Base-by-base conservation (phyloP, 2,888 invertebrate genomes). In the Drosophila borborema region DNA sequence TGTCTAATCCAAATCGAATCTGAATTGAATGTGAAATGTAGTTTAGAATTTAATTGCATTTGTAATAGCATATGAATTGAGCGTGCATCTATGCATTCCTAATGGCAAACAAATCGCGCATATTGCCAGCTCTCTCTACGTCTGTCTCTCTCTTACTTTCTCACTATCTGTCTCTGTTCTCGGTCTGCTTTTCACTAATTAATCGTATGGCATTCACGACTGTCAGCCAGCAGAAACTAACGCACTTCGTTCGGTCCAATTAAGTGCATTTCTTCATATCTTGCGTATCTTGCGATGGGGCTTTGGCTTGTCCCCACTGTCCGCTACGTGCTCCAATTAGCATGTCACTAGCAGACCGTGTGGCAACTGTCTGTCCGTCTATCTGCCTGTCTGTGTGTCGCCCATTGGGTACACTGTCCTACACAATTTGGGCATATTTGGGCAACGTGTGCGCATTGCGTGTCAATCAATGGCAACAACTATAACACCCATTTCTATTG, bases 281-380 rank as follows among this genome's bases (percentile, higher is more conserved):
- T 70, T 34, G 46, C 20, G 46, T 48, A 64, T 58, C 64, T 56
- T 60, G 20, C 48, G 36, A 14, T 7, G 34, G 34, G 23, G 51
- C 43, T 43, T 23, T 40, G 56, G 20, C 9, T 49, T 54, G 61
- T 56, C 36, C 46, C 23, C 60, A 18, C 38, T 40, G 38, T 64
- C 45, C 67, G 55, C 64, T 82, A 85, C 85, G 85, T 86, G 85
- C 86, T 76, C 75, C 85, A 86, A 86, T 86, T 88, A 88, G 86
- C 85, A 80, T 72, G 68, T 68, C 69, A 49, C 34, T 45, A 34
- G 58, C 34, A n/a, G 41, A 60, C 72, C 41, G 23, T 40, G 64
- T 55, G 72, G 41, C 63, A 67, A 16, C 51, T 8, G 34, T 2
- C 9, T 3, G 36, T 53, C 34, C 8, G 10, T 31, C 23, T 5